Evolutionary conservation across 2,888 invertebrate genomes (phyloP).

Genomic region (Diaperis boleti): DNA sequence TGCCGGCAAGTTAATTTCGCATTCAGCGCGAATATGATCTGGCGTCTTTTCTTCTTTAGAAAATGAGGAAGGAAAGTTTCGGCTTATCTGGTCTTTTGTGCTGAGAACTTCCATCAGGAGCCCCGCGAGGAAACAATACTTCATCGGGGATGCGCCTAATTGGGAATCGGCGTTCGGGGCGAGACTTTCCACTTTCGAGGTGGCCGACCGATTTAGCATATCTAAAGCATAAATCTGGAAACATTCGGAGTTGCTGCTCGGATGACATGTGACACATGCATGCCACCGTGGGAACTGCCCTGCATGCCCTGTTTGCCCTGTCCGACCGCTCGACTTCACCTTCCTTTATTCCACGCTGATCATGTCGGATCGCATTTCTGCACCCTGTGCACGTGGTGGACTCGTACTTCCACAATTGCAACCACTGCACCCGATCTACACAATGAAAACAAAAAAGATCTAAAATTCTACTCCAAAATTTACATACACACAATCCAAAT

Average conservation of each 20-base stretch:
- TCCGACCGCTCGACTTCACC: constrained; percentile 38
- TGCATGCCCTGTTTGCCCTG: too few relatives aligned
- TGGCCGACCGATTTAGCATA: constrained; percentile 41
- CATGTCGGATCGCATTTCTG: constrained; percentile 38
- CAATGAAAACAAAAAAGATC: too few relatives aligned
- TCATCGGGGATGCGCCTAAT: constrained; percentile 59
- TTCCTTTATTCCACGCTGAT: constrained; percentile 33
- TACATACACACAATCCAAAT: too few relatives aligned
- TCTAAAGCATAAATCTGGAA: constrained; percentile 45
- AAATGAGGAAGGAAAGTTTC: constrained; percentile 58
- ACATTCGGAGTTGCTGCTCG: constrained; percentile 33
- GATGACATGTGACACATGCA: constrained; percentile 43
- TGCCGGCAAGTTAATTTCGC: constrained; percentile 59
- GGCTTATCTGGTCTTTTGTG: constrained; percentile 63
- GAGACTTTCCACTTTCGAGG: constrained; percentile 38
- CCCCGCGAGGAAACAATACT: constrained; percentile 61
- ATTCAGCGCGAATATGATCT: constrained; percentile 62
- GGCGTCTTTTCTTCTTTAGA: constrained; percentile 59
- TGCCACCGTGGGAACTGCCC: constrained; percentile 43
- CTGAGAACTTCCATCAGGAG: constrained; percentile 59
- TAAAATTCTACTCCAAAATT: too few relatives aligned
- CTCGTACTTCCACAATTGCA: too few relatives aligned
- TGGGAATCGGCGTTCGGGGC: constrained; percentile 51
- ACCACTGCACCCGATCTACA: too few relatives aligned
- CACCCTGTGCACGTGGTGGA: too few relatives aligned